Evolutionary conservation across 2,797 vertebrate genomes (phyloP), one percentile per base, ranked within the genome.

Genomic region (Heterohyrax brucei): DNA sequence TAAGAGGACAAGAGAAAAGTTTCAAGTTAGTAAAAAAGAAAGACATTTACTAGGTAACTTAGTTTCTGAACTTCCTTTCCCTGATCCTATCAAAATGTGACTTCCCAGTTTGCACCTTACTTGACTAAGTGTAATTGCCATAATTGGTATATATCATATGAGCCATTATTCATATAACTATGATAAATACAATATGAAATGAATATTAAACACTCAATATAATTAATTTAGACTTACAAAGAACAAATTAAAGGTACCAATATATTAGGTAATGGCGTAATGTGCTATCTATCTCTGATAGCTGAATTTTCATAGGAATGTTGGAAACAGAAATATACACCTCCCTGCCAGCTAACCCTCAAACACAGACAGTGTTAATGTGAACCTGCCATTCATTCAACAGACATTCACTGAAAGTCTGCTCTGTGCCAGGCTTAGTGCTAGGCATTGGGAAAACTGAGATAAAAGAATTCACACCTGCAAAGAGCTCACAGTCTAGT

Each of bases 281-380:
- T 61, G 76, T 84, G 4, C 85, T 44, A 56, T 78, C 28, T 72
- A 5, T 62, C 44, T 80, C 44, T 93, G 26, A 48, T 48, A 85
- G 39, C 28, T 95, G 22, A 91, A 79, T 94, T 92, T 95, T 95
- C 24, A 39, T 26, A 95, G 33, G 93, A 89, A 92, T 62, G 5
- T 84, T 84, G 19, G 61, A 96, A 94, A 87, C 46, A 94, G 10
- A 94, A 92, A 93, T 85, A 72, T 84, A 89, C 8, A 91, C 44
- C 3, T 30, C 4, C 24, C 5, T 8, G 59, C 50, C 8, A 73
- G 1, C 6, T 92, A 62, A 93, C 33, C 4, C 61, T 96, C 28
- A 92, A 48, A 50, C 61, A 66, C 30, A 95, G 56, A 91, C 19
- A 26, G 87, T 95, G 26, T 91, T 94, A 87, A 13, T 85, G 44